phyloP scores from a whole-genome alignment of 1,140 invertebrate genomes.

The Bombyx mandarina region DNA sequence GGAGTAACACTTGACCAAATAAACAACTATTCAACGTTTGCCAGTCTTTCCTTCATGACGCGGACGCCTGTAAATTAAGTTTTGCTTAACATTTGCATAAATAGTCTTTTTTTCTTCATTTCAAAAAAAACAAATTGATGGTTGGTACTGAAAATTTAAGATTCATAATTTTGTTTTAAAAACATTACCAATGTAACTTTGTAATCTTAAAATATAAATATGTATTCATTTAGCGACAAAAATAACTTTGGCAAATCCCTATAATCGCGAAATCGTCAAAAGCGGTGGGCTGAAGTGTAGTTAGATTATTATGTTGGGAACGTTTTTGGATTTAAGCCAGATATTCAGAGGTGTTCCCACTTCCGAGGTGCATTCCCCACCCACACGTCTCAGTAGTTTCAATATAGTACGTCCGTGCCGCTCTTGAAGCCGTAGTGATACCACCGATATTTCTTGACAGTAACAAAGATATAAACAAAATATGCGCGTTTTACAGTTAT shows the following conservation, averaged over 20 bases:
- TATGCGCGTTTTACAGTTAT: too few relatives aligned
- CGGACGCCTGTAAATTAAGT: conserved; percentile 22
- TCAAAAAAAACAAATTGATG: too few relatives aligned
- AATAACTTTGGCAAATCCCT: conserved; percentile 45
- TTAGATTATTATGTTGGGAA: conserved; percentile 23
- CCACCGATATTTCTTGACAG: too few relatives aligned
- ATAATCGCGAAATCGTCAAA: conserved; percentile 17
- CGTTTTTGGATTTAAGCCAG: conserved; percentile 42
- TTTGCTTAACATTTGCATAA: conserved; percentile 9
- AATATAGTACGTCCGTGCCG: too few relatives aligned
- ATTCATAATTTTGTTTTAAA: too few relatives aligned
- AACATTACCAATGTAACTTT: too few relatives aligned
- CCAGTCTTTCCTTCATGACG: conserved; percentile 37
- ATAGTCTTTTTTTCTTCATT: not conserved
- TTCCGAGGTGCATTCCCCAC: conserved; percentile 52
- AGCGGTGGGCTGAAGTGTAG: conserved; percentile 11
- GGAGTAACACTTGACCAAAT: conserved; percentile 61
- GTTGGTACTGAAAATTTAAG: too few relatives aligned
- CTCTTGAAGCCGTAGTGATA: too few relatives aligned
- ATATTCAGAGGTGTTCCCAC: conserved; percentile 38
- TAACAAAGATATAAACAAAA: too few relatives aligned
- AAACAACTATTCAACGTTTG: conserved; percentile 55
- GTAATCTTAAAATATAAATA: conserved; percentile 1
- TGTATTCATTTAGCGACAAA: conserved; percentile 13
- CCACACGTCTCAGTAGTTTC: conserved; percentile 12